Conservation (phyloP, 1,140 invertebrate genomes). For the Zaprionus lachaisei region DNA sequence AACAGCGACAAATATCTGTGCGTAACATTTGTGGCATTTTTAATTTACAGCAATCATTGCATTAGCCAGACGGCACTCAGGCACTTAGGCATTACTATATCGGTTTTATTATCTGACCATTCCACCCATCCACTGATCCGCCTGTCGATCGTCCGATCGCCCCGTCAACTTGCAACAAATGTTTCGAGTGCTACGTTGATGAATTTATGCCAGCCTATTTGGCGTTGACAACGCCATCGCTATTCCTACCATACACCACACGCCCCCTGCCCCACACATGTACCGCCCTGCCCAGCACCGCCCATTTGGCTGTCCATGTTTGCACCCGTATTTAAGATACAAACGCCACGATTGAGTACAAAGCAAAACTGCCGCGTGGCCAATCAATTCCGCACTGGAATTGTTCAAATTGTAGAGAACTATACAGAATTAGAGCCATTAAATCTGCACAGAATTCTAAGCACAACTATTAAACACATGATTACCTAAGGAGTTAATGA, state of each 20-base stretch:
- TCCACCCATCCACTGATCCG: slow-evolving; percentile 27
- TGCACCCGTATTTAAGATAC: slow-evolving; percentile 38
- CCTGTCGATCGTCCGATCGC: slow-evolving; percentile 5
- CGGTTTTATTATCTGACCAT: slow-evolving; percentile 75
- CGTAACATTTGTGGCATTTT: slow-evolving; percentile 82
- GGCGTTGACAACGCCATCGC: slow-evolving; percentile 46
- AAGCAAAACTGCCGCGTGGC: slow-evolving; percentile 37
- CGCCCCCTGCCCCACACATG: neutral
- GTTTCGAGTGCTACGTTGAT: slow-evolving; percentile 60
- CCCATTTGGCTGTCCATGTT: slow-evolving; percentile 19
- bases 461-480: neutral
- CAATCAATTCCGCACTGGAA: slow-evolving; percentile 34
- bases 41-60: slow-evolving; percentile 77
- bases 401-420: slow-evolving; percentile 10
- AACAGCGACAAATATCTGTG: slow-evolving; percentile 68
- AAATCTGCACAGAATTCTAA: neutral
- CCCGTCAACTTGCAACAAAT: slow-evolving; percentile 67
- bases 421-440: slow-evolving; percentile 11
- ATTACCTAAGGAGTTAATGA: too few relatives aligned
- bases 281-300: slow-evolving; percentile 21
- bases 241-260: neutral
- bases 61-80: slow-evolving; percentile 57
- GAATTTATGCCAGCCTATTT: slow-evolving; percentile 78
- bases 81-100: slow-evolving; percentile 76
- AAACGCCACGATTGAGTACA: slow-evolving; percentile 43